These are phyloP conservation scores for Leptura quadrifasciata DNA, from an alignment of 2,888 invertebrate species.

Conservation along the genomic window DNA sequence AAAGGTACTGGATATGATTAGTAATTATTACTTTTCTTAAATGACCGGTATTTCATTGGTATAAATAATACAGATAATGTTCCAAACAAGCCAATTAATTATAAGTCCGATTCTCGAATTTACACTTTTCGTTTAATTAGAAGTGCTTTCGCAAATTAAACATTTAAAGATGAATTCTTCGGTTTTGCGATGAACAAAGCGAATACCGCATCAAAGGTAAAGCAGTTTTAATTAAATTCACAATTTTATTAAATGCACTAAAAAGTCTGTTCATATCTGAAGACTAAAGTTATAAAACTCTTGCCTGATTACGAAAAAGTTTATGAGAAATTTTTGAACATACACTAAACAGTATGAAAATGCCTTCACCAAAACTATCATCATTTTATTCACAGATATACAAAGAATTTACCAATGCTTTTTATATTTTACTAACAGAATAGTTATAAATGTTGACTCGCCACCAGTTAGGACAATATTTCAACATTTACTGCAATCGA, in stretches of 20 bases:
- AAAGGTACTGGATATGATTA: too few relatives aligned
- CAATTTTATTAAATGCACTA: slow-evolving; percentile 6
- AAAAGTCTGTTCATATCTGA: not conserved
- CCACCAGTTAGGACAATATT: too few relatives aligned
- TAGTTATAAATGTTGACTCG: too few relatives aligned
- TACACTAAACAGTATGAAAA: not conserved
- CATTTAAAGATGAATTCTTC: not conserved
- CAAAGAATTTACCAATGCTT: too few relatives aligned
- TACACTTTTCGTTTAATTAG: not conserved
- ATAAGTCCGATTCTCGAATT: not conserved
- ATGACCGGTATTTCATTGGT: too few relatives aligned
- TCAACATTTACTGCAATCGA: too few relatives aligned
- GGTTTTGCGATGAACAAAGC: not conserved
- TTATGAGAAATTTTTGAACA: not conserved
- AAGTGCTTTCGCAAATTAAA: not conserved
- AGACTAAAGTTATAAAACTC: not conserved
- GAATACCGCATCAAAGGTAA: not conserved
- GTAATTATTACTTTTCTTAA: too few relatives aligned
- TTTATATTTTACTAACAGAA: too few relatives aligned
- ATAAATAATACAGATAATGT: too few relatives aligned
- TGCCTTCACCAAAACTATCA: too few relatives aligned
- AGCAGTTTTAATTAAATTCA: not conserved
- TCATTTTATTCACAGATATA: too few relatives aligned
- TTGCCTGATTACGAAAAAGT: not conserved
- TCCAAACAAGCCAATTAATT: not conserved